Evolutionary conservation across 2,113 vertebrate species (phyloP).

Genomic region (Capreolus pygargus): DNA sequence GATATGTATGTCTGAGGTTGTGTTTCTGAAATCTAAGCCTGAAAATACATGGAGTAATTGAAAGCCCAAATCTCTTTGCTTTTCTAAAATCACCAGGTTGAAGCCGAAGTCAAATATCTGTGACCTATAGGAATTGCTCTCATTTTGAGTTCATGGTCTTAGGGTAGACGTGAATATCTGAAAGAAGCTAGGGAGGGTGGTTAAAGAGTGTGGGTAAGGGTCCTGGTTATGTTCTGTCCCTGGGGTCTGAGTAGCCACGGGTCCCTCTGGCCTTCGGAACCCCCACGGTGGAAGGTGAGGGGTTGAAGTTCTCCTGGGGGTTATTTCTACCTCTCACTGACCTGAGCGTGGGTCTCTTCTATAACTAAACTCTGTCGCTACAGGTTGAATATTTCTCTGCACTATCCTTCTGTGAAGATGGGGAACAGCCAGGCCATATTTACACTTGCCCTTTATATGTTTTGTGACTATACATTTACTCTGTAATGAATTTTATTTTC

Average conservation of each 20-base stretch:
- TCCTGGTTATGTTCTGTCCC: rapidly evolving
- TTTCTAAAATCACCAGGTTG: background rate
- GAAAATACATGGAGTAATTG: background rate
- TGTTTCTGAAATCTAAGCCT: background rate
- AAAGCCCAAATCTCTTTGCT: background rate
- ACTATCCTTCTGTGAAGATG: too few relatives aligned
- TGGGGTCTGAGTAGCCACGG: background rate
- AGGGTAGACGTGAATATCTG: background rate
- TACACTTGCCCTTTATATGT: background rate
- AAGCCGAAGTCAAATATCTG: background rate
- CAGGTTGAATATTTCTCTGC: background rate
- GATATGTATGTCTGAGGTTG: background rate
- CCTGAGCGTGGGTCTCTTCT: rapidly evolving
- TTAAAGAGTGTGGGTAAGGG: background rate
- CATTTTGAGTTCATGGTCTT: background rate
- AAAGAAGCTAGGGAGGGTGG: background rate
- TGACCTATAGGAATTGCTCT: background rate
- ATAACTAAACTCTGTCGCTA: too few relatives aligned
- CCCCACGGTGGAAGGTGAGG: rapidly evolving
- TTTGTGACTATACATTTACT: background rate
- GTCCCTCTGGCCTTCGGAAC: background rate
- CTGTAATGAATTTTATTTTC: background rate
- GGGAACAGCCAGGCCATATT: background rate
- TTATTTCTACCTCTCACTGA: too few relatives aligned
- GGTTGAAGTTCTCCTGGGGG: rapidly evolving